phyloP scores from a whole-genome alignment of 2,113 vertebrate genomes.

The Tylochromis polylepis region DNA sequence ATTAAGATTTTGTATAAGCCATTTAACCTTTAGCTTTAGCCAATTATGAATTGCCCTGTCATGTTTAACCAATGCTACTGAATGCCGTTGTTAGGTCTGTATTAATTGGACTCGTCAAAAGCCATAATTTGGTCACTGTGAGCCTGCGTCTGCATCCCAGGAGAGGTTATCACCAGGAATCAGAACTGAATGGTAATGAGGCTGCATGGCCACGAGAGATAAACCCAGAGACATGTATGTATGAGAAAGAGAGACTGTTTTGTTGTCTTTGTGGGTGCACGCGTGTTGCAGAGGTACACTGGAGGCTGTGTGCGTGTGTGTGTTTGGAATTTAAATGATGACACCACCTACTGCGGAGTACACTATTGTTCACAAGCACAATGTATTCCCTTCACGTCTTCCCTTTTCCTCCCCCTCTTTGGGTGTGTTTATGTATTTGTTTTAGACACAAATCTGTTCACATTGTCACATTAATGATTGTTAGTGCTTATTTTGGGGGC shows the following conservation, averaged over 20 bases:
- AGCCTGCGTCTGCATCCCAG: background rate
- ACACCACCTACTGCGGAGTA: background rate
- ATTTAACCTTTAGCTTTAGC: slow-evolving; percentile 58
- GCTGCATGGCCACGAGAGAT: slow-evolving; percentile 41
- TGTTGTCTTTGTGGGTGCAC: background rate
- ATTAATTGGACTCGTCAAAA: slow-evolving; percentile 55
- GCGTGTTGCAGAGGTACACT: background rate
- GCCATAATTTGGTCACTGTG: slow-evolving; percentile 17
- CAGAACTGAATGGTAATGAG: slow-evolving; percentile 49
- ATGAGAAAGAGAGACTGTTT: background rate
- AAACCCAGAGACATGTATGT: background rate
- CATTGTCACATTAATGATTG: background rate
- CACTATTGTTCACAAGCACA: slow-evolving; percentile 23
- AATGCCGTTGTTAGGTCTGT: slow-evolving; percentile 32
- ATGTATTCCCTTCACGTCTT: background rate
- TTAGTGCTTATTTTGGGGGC: background rate
- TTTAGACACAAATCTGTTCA: background rate
- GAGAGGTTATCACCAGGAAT: slow-evolving; percentile 52
- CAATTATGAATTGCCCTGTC: slow-evolving; percentile 42
- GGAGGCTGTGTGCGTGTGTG: background rate
- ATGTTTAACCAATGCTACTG: slow-evolving; percentile 49
- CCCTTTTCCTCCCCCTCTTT: background rate
- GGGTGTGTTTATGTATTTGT: background rate
- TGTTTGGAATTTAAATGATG: slow-evolving; percentile 42
- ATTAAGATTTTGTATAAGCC: slow-evolving; percentile 26